phyloP scores from a whole-genome alignment of 2,888 invertebrate genomes.

The Dioctria linearis region DNA sequence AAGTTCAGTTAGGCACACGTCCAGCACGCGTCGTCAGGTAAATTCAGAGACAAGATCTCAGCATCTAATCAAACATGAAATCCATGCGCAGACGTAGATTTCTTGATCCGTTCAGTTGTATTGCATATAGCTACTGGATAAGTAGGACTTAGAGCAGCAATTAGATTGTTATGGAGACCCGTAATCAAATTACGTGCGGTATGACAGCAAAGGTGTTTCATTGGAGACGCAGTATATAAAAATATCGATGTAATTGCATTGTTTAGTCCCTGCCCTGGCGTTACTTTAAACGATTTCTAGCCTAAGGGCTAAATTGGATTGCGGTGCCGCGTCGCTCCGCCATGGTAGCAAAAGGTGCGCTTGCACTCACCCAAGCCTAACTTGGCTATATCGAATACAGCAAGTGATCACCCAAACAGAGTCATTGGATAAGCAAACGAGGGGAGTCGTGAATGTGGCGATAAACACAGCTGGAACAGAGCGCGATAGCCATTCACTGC shows the following conservation, averaged over 20 bases:
- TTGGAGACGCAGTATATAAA: background rate
- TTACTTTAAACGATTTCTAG: constrained; percentile 41
- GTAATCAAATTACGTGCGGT: constrained; percentile 39
- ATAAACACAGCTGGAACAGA: constrained; percentile 10
- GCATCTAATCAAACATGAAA: constrained; percentile 5
- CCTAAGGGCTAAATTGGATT: constrained; percentile 34
- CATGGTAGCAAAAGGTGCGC: background rate
- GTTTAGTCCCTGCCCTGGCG: constrained; percentile 17
- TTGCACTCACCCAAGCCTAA: constrained; percentile 8
- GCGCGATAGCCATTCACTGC: constrained; percentile 10
- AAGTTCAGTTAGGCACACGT: constrained; percentile 5
- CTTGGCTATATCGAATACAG: background rate
- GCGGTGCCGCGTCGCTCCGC: background rate
- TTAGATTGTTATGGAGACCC: constrained; percentile 44
- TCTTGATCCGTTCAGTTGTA: background rate
- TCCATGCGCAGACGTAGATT: background rate
- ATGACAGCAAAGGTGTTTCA: constrained; percentile 32
- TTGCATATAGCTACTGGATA: constrained; percentile 11
- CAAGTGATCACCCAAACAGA: constrained; percentile 20
- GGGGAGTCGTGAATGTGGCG: constrained; percentile 3
- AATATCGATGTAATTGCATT: constrained; percentile 36
- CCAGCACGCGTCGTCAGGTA: background rate
- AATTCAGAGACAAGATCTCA: background rate
- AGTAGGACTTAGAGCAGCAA: constrained; percentile 35
- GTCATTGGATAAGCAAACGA: constrained; percentile 23